Percentiles rank a stretch among this genome's conserved stretches.
These are phyloP conservation scores for Murina feae DNA, from an alignment of 2,113 vertebrate species.

Conservation along the genomic window DNA sequence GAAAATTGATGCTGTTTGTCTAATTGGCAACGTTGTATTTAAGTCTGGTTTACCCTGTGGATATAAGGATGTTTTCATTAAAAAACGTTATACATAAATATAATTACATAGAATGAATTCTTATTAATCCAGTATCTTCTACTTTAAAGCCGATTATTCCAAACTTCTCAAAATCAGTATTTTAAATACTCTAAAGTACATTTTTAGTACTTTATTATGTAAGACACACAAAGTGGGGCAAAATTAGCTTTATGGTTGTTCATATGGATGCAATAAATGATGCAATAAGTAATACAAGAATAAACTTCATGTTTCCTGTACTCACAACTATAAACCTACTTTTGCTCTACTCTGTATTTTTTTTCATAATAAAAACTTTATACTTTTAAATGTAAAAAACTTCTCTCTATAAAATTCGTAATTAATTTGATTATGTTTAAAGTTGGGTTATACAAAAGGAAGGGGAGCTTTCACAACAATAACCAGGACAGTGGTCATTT, in stretches of 20 bases:
- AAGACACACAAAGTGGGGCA: background rate
- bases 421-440: conserved; percentile 36
- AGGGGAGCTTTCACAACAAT: background rate
- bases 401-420: background rate
- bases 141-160: conserved; percentile 12
- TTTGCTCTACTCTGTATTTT: background rate
- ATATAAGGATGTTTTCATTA: conserved; percentile 55
- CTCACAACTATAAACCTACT: background rate
- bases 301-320: background rate
- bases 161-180: background rate
- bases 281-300: background rate
- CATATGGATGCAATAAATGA: background rate
- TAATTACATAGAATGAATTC: background rate
- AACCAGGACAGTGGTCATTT: background rate
- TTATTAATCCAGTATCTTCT: background rate
- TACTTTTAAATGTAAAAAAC: conserved; percentile 20
- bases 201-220: background rate
- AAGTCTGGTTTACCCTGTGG: conserved; percentile 89
- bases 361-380: background rate
- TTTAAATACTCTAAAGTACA: background rate
- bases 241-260: background rate
- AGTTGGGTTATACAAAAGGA: background rate
- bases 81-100: background rate
- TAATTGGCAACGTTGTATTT: conserved; percentile 91
- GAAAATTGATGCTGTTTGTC: conserved; percentile 93